phyloP scores from a whole-genome alignment of 2,113 vertebrate species.

The Syngnathus scovelli region DNA sequence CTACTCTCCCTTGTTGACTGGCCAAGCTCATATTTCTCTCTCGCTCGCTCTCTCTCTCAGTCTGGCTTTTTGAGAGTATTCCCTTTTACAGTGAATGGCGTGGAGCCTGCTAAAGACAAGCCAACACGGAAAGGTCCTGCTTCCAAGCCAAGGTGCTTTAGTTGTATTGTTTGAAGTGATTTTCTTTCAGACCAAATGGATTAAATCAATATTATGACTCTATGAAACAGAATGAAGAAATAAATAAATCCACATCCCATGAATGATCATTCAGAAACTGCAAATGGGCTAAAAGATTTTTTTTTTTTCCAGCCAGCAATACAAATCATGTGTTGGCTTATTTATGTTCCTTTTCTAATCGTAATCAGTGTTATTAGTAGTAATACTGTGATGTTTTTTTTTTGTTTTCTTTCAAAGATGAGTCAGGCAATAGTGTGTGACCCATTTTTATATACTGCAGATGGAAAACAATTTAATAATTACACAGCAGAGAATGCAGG shows the following conservation, averaged over 20 bases:
- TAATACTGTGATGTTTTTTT: too few relatives aligned
- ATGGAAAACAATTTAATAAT: too few relatives aligned
- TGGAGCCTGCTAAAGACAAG: slow-evolving; percentile 39
- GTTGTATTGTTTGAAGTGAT: slow-evolving; percentile 17
- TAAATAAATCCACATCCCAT: neutral
- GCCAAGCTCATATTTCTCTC: slow-evolving; percentile 44
- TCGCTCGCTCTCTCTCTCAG: slow-evolving; percentile 18
- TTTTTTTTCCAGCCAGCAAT: too few relatives aligned
- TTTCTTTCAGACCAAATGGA: neutral
- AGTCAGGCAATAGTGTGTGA: too few relatives aligned
- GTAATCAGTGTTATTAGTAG: too few relatives aligned
- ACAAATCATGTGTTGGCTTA: too few relatives aligned
- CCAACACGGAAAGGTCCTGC: slow-evolving; percentile 32
- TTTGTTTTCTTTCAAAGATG: too few relatives aligned
- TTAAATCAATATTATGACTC: neutral
- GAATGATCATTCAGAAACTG: neutral
- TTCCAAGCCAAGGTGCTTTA: slow-evolving; percentile 32
- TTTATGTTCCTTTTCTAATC: too few relatives aligned
- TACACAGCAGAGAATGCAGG: too few relatives aligned
- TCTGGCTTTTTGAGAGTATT: slow-evolving; percentile 52
- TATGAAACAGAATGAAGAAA: neutral
- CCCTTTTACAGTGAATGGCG: slow-evolving; percentile 60
- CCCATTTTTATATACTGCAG: too few relatives aligned
- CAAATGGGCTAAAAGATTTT: neutral
- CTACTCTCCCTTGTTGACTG: slow-evolving; percentile 21